Evolutionary conservation across 2,888 invertebrate species (phyloP).

Genomic region (Lathronympha strigana): DNA sequence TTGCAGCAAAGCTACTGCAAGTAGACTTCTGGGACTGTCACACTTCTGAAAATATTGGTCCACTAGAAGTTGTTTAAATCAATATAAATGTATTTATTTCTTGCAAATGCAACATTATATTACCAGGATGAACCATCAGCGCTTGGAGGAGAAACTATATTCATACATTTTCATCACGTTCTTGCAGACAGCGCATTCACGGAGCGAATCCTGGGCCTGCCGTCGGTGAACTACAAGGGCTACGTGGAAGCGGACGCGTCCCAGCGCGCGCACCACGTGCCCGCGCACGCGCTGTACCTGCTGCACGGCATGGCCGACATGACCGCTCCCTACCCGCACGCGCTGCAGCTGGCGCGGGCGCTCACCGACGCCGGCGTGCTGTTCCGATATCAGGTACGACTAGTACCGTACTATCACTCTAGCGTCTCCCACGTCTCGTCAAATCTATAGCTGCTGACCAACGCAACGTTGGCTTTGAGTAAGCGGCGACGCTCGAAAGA

Average conservation of each 20-base stretch:
- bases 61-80: too few relatives aligned
- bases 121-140: too few relatives aligned
- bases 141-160: too few relatives aligned
- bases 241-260: conserved; percentile 97
- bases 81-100: too few relatives aligned
- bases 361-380: conserved; percentile 94
- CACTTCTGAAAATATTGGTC: too few relatives aligned
- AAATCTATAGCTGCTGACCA: too few relatives aligned
- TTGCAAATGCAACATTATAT: too few relatives aligned
- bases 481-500: too few relatives aligned
- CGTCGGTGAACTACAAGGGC: conserved; percentile 93
- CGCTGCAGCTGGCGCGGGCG: conserved; percentile 94
- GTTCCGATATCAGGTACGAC: conserved; percentile 94
- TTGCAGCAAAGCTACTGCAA: too few relatives aligned
- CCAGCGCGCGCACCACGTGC: conserved; percentile 94
- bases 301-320: conserved; percentile 97
- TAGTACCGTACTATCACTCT: not conserved
- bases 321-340: conserved; percentile 97
- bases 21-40: too few relatives aligned
- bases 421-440: too few relatives aligned
- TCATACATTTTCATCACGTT: not conserved
- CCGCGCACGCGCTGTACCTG: conserved; percentile 93
- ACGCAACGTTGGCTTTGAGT: too few relatives aligned
- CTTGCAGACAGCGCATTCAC: conserved; percentile 96
- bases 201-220: conserved; percentile 95